Base-by-base conservation (phyloP, 2,797 vertebrate species). In the Sebastiscus tertius region DNA sequence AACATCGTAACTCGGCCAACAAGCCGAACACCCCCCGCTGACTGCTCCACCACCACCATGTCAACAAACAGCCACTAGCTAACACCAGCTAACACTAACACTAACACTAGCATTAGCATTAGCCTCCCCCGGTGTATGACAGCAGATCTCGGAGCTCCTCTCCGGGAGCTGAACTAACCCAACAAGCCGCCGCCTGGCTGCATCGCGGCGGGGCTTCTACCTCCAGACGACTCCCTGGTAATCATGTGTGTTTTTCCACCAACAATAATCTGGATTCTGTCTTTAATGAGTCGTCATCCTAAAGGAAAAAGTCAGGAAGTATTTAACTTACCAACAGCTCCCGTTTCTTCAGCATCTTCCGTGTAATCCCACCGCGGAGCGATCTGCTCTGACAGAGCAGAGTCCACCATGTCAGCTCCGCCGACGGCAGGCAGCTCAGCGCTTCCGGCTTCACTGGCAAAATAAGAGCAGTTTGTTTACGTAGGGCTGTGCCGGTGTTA, bases 261-360 rank as follows among this genome's bases (percentile, higher is more conserved):
- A 8, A 3, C 14, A 2, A 14, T 3, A 3, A 3, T 7, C 4
- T 0, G 4, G 3, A 7, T 33, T 52, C 3, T 0, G 52, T 1
- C 2, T 2, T 5, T 2, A 36, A 24, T 0, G 4, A 34, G 27
- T 4, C 49, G 24, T 0, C 18, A 14, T 29, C 31, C 4, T 8
- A 1, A 0, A 16, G 1, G 3, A 39, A 66, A 67, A 72, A 63
- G 54, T 54, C 20, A 1, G 16, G 6, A 22, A 34, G 4, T 8
- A 16, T 52, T 20, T 77, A 93, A 95, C 94, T 95, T 86, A 96
- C 96, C 95, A 95, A 46, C 52, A 63, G 92, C 88, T 94, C 88
- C 91, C 93, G 93, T 88, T 94, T 94, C 91, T 96, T 95, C 89
- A 91, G 92, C 96, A 96, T 96, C 94, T 96, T 96, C 96, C 94